Evolutionary conservation across 2,888 invertebrate species (phyloP).

Genomic region (Cerastis rubricosa): DNA sequence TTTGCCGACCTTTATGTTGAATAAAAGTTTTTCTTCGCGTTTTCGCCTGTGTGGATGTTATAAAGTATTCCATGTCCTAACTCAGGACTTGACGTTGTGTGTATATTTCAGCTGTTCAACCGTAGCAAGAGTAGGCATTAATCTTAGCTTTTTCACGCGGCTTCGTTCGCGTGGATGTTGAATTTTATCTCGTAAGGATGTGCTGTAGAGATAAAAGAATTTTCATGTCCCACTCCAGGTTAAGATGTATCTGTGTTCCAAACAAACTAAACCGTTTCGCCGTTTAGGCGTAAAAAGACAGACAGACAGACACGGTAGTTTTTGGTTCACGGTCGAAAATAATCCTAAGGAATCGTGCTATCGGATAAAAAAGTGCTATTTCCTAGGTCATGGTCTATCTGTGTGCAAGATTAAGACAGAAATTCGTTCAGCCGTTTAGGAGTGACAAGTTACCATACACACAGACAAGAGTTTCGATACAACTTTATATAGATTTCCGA

Average conservation of each 20-base stretch:
- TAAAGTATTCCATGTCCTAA: background rate
- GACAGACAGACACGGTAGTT: too few species aligned
- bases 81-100: background rate
- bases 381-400: background rate
- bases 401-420: background rate
- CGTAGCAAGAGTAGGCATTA: background rate
- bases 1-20: slow-evolving; percentile 3
- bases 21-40: background rate
- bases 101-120: background rate
- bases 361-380: background rate
- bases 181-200: too few species aligned
- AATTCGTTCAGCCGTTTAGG: background rate
- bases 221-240: too few species aligned
- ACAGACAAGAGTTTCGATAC: background rate
- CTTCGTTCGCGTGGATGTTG: too few species aligned
- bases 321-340: too few species aligned
- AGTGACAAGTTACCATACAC: background rate
- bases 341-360: too few species aligned
- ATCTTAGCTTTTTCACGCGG: too few species aligned
- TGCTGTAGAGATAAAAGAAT: too few species aligned
- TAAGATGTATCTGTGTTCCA: too few species aligned
- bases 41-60: background rate
- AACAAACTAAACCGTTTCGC: too few species aligned
- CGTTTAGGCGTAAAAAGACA: too few species aligned
- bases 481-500: background rate